These are phyloP conservation scores for Cotesia chilonis DNA, from an alignment of 1,140 invertebrate species.

Conservation along the genomic window DNA sequence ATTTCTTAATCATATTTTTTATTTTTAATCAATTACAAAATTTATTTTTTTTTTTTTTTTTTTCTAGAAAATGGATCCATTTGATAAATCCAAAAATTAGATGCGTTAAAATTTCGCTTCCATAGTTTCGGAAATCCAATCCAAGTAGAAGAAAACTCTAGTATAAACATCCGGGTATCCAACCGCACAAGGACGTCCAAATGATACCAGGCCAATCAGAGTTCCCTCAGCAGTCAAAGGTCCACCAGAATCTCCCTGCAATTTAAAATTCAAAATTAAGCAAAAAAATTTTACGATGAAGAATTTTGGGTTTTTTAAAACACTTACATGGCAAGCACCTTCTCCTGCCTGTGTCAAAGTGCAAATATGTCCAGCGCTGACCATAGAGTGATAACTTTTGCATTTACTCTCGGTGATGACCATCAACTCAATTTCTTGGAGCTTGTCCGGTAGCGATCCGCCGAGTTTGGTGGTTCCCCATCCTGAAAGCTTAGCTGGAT, in stretches of 20 bases:
- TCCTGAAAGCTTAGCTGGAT: constrained; percentile 53
- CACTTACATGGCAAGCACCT: constrained; percentile 69
- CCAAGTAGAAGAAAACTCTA: constrained; percentile 50
- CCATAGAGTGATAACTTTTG: constrained; percentile 21
- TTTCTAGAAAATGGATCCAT: no score
- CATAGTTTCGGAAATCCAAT: constrained; percentile 36
- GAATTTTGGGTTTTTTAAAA: no score
- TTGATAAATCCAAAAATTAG: no score
- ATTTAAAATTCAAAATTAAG: constrained; percentile 18
- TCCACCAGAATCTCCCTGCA: constrained; percentile 68
- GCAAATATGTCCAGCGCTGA: constrained; percentile 66
- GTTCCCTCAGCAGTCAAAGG: constrained; percentile 59
- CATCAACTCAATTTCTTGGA: constrained; percentile 42
- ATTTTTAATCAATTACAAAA: no score
- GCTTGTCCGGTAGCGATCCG: constrained; percentile 40
- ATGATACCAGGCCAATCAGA: constrained; percentile 70
- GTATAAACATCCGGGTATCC: constrained; percentile 72
- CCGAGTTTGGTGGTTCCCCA: constrained; percentile 58
- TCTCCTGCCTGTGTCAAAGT: constrained; percentile 70
- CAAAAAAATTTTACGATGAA: background rate
- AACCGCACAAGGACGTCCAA: constrained; percentile 69
- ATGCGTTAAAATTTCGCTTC: no score
- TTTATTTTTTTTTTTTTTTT: no score
- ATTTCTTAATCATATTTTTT: no score
- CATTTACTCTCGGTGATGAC: constrained; percentile 40